phyloP scores from a whole-genome alignment of 2,113 vertebrate genomes.

The Tricholaema leucomelas region DNA sequence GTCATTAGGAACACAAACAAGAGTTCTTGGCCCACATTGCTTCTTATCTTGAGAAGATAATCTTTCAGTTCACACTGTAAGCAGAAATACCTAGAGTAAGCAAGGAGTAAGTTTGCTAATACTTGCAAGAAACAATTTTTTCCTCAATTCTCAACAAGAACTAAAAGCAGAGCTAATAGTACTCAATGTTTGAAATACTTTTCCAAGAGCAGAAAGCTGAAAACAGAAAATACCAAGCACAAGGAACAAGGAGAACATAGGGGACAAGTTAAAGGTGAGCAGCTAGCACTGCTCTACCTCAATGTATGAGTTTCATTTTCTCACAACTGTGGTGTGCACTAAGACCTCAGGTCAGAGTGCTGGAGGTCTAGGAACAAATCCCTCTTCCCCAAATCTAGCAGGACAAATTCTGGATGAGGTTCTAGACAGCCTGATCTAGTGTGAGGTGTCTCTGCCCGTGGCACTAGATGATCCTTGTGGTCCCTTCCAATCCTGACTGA shows the following conservation, averaged over 20 bases:
- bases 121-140: not conserved
- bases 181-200: not conserved
- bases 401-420: too few species aligned
- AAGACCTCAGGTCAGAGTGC: too few species aligned
- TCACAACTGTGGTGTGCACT: too few species aligned
- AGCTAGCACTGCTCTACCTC: not conserved
- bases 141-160: not conserved
- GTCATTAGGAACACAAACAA: not conserved
- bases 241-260: not conserved
- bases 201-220: not conserved
- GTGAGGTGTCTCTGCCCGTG: too few species aligned
- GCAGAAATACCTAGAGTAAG: not conserved
- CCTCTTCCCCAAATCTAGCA: too few species aligned
- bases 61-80: not conserved
- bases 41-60: not conserved
- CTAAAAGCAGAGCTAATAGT: not conserved
- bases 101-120: not conserved
- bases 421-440: too few species aligned
- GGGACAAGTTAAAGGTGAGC: not conserved
- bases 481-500: too few species aligned
- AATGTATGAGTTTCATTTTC: too few species aligned
- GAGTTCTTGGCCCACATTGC: rapidly evolving
- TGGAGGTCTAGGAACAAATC: too few species aligned
- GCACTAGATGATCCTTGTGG: too few species aligned
- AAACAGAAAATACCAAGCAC: not conserved